Conservation (phyloP, 2,797 vertebrate species). For the Acanthurus lineatus region DNA sequence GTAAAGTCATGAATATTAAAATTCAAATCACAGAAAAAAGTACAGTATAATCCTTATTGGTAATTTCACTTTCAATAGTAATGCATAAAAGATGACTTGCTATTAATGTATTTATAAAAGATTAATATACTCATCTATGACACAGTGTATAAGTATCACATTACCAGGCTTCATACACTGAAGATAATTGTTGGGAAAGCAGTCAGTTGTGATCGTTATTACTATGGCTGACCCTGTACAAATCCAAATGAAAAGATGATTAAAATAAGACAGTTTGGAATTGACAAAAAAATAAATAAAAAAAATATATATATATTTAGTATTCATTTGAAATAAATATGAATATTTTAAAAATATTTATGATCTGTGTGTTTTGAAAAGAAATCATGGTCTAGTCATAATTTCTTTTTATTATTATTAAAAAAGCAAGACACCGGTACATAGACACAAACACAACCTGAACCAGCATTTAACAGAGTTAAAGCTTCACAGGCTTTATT, state of each 20-base stretch:
- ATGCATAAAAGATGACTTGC: not conserved
- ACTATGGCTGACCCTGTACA: not conserved
- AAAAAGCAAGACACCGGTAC: not conserved
- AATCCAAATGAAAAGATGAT: not conserved
- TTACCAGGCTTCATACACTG: not conserved
- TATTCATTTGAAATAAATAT: too few species aligned
- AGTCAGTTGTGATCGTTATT: not conserved
- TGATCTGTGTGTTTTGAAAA: not conserved
- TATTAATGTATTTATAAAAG: not conserved
- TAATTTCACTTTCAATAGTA: not conserved
- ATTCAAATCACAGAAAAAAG: too few species aligned
- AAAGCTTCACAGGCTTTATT: slow-evolving; percentile 4
- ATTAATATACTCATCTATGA: not conserved
- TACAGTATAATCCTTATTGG: not conserved
- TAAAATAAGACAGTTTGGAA: not conserved
- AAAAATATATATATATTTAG: too few species aligned
- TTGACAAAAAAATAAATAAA: not conserved
- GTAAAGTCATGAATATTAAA: too few species aligned
- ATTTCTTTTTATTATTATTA: not conserved
- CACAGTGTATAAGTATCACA: not conserved
- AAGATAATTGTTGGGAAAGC: not conserved
- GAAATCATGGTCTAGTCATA: not conserved
- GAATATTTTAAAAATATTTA: too few species aligned
- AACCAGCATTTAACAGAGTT: not conserved
- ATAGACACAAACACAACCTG: not conserved